phyloP scores from a whole-genome alignment of 1,140 invertebrate species.

The Drosophila kikkawai region DNA sequence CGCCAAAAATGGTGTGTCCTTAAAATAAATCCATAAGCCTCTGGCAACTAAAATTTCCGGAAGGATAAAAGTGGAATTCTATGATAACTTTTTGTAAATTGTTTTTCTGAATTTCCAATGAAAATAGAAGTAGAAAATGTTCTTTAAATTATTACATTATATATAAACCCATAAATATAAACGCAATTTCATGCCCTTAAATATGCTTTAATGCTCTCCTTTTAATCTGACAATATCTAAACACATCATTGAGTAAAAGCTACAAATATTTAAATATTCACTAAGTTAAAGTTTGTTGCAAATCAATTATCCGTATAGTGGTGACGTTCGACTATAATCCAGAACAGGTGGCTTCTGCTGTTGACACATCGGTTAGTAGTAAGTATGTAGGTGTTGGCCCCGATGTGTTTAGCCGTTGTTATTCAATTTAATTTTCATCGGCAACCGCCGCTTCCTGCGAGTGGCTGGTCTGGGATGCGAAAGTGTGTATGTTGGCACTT shows the following conservation, averaged over 20 bases:
- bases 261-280: not conserved
- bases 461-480: constrained; percentile 2
- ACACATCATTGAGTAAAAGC: not conserved
- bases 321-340: not conserved
- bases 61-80: not conserved
- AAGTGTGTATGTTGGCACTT: constrained; percentile 6
- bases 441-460: not conserved
- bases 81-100: not conserved
- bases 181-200: not conserved
- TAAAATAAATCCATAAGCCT: not conserved
- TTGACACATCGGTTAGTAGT: constrained; percentile 22
- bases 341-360: not conserved
- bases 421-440: constrained; percentile 28
- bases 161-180: not conserved
- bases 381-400: constrained; percentile 24
- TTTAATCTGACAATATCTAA: not conserved
- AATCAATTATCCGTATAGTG: not conserved
- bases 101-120: not conserved
- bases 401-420: constrained; percentile 14
- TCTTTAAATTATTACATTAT: no score
- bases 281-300: not conserved
- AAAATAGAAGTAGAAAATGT: not conserved
- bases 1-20: constrained; percentile 22
- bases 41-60: constrained; percentile 11
- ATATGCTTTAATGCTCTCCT: not conserved